A percentile compares a stretch with the other conserved stretches of the same genome.
Evolutionary conservation across 1,140 invertebrate genomes (phyloP).

Genomic region (Uloborus diversus): DNA sequence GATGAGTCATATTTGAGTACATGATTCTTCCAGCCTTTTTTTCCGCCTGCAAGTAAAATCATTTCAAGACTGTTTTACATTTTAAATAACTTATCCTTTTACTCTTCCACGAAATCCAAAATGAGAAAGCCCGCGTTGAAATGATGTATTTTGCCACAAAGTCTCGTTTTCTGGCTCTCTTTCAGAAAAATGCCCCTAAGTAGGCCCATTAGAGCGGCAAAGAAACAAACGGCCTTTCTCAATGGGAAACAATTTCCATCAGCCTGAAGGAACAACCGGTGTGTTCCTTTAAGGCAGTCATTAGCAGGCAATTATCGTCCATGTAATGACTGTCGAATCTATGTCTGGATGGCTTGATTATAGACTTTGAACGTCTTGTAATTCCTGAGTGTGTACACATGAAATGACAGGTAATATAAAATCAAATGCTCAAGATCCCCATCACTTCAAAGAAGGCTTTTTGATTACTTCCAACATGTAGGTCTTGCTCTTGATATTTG

Average conservation of each 20-base stretch:
- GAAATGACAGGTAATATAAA: background rate
- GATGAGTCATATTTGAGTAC: background rate
- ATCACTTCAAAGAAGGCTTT: too few species aligned
- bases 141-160: background rate
- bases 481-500: too few species aligned
- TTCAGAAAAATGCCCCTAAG: background rate
- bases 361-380: conserved; percentile 5
- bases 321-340: conserved; percentile 26
- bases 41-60: background rate
- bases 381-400: background rate
- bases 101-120: too few species aligned
- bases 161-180: background rate
- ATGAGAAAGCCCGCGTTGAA: background rate
- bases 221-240: background rate
- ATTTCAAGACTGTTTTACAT: too few species aligned
- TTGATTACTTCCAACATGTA: too few species aligned
- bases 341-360: conserved; percentile 32
- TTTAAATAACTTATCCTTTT: too few species aligned
- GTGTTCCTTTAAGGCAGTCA: conserved; percentile 3
- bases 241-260: conserved; percentile 4
- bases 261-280: background rate
- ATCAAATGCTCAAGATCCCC: background rate
- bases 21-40: background rate
- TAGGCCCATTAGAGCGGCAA: background rate
- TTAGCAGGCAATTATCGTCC: conserved; percentile 31